Base-by-base conservation (phyloP, 2,888 invertebrate species). In the Phasia obesa region DNA sequence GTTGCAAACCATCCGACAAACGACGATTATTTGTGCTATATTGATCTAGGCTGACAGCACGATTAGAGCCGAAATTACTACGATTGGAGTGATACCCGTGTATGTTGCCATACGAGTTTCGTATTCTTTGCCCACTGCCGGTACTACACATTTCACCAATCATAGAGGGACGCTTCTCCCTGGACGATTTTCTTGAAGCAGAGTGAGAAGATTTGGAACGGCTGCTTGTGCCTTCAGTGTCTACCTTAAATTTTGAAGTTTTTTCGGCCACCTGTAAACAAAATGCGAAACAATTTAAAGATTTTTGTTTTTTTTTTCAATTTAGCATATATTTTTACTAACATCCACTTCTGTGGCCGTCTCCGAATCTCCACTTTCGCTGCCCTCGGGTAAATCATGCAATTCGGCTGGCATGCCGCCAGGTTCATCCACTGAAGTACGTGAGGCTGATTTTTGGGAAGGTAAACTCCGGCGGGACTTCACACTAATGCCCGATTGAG, bases 161-260 rank as follows among this genome's bases (percentile, higher is more conserved):
- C 91, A 92, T 92, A 35, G 91, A 92, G 77, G 91, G 92, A 0
- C 92, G 90, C 86, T 94, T 93, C 87, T 95, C 95, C 19, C 94
- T 92, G 83, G 94, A 94, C 9, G 94, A 94, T 88, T 95, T 95
- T 19, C 94, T 91, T 23, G 94, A 94, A n/a, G 94, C 94, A 0
- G 94, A 94, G 88, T 94, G 91, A 35, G 90, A 90, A n/a, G 90
- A 94, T 87, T 94, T 94, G 86, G 93, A 94, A 4, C 94, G 91
- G 23, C 91, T 91, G 86, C 92, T 90, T 84, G 92, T 92, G 73
- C 94, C 93, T 88, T 95, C 95, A 0, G 95, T 95, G 42, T 95
- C 94, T 85, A 95, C 95, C 89, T 95, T 95, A 88, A 95, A 95
- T 88, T 95, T 95, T 47, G 95, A 92, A 2, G 95, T 93, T 88